These are phyloP conservation scores for Pseudorectes ferrugineus DNA, from an alignment of 2,113 vertebrate species.

Conservation along the genomic window DNA sequence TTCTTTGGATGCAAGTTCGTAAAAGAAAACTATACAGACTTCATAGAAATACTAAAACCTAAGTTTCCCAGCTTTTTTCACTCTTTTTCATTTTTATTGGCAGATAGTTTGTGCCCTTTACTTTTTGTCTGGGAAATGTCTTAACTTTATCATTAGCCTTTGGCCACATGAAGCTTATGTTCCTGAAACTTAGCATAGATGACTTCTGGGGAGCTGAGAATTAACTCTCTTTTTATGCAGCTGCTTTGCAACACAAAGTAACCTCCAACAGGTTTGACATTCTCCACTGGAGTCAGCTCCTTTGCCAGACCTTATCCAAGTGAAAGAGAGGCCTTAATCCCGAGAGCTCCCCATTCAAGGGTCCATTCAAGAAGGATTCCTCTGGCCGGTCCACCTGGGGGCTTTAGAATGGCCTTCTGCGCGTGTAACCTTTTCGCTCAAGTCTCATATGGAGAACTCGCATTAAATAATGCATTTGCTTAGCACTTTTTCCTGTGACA, in stretches of 20 bases:
- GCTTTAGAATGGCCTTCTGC: background rate
- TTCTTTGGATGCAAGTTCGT: background rate
- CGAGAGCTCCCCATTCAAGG: background rate
- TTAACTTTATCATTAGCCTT: background rate
- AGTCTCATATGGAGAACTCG: background rate
- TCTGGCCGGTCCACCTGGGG: background rate
- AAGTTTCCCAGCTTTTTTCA: background rate
- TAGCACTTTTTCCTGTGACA: background rate
- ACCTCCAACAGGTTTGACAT: slow-evolving; percentile 4
- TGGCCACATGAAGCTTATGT: background rate
- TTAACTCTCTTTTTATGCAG: background rate
- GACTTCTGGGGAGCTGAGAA: background rate
- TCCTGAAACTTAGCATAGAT: background rate
- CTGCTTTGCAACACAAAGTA: slow-evolving; percentile 39
- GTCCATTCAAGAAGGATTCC: background rate
- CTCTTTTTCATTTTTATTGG: background rate
- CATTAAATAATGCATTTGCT: background rate
- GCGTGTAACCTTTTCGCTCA: accelerated
- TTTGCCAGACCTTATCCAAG: background rate
- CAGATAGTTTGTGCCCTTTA: background rate
- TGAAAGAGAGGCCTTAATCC: background rate
- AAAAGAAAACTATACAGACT: background rate
- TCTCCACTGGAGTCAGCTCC: background rate
- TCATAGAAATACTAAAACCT: background rate
- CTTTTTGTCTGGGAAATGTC: background rate